Conservation (phyloP, 2,797 vertebrate genomes). For the Gallinago solitaria region DNA sequence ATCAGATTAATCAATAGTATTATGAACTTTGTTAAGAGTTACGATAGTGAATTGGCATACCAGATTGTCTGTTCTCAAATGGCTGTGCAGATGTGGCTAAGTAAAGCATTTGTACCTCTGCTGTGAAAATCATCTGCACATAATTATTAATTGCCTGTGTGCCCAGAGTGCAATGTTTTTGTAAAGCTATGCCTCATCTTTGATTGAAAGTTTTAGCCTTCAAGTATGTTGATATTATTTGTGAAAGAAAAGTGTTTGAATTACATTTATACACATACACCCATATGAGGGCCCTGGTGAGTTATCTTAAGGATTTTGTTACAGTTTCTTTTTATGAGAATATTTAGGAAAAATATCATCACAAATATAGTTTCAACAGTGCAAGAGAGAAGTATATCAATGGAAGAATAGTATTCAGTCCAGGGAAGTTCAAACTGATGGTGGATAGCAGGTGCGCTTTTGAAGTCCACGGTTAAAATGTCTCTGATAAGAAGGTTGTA, state of each 20-base stretch:
- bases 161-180: background rate
- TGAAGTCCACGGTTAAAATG: background rate
- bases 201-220: background rate
- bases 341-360: background rate
- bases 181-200: background rate
- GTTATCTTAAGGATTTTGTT: background rate
- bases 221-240: background rate
- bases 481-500: conserved; percentile 19
- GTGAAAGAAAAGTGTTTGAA: background rate
- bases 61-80: background rate
- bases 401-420: background rate
- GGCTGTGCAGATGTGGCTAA: background rate
- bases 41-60: background rate
- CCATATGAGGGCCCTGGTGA: background rate
- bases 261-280: background rate
- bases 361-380: background rate
- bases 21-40: background rate
- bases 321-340: background rate
- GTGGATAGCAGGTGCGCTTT: background rate
- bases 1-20: background rate
- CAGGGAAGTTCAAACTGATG: background rate
- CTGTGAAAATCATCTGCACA: background rate
- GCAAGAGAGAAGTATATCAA: background rate
- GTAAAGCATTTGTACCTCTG: background rate
- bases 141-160: background rate